Evolutionary conservation across 1,140 invertebrate genomes (phyloP), one percentile per base, ranked within the genome.

Genomic region (Maniola jurtina): DNA sequence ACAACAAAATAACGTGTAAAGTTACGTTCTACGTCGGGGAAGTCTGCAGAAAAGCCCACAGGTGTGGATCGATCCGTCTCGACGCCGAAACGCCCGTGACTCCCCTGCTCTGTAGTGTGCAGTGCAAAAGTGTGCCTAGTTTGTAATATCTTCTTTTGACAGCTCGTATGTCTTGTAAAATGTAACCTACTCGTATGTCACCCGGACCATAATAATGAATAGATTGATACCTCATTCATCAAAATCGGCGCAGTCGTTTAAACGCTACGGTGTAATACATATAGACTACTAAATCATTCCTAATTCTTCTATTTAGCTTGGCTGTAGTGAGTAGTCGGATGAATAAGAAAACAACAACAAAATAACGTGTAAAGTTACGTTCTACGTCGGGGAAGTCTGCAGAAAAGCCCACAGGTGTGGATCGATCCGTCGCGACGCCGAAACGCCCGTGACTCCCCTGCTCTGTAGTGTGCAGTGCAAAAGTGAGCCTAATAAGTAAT

Each of bases 11-110:
- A 11, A 11, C 40, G 6, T 42, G 6, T 11, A 11, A 42, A 42
- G 40, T 58, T 61, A 61, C 59, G 45, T 61, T 61, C 59, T 61
- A 61, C n/a, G n/a, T 34, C 33, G 36, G 70, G 68, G 70, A 72
- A 72, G 72, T 70, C 66, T 61, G 57, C 72, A 40, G 11, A 57
- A 25, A 57, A 40, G 55, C 55, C 55, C 66, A 82, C 78, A 83
- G 80, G 80, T 83, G 73, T 71, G 75, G 79, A 79, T 83, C 79
- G 80, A 83, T 83, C 73, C 75, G 80, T 63, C 80, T 77, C 73
- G 80, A 75, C 72, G 62, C 42, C 16, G 11, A 15, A 54, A 40
- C 62, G 33, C 9, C 56, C 15, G 47, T 45, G 55, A 60, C 50
- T 33, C 25, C 63, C 11, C 38, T 42, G 47, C 6, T 48, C 40